A percentile compares a stretch with the other conserved stretches of the same genome.
These are phyloP conservation scores for Drosophila affinis DNA, from an alignment of 2,888 invertebrate species.

Conservation along the genomic window DNA sequence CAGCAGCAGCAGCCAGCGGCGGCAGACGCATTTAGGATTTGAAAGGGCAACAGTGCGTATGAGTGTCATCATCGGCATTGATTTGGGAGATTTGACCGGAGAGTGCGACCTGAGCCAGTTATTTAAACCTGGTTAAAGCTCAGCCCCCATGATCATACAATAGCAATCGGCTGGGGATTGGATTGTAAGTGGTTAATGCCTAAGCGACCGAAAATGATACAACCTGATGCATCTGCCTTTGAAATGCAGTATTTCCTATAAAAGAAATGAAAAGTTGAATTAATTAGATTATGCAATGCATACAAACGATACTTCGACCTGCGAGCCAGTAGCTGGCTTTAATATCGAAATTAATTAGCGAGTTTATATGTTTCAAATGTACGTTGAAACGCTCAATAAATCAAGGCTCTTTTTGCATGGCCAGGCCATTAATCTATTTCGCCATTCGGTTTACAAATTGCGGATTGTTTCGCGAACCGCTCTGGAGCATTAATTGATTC, in stretches of 20 bases:
- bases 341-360: not conserved
- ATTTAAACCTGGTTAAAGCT: slow-evolving; percentile 40
- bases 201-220: too few species aligned
- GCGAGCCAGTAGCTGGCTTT: too few species aligned
- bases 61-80: slow-evolving; percentile 74
- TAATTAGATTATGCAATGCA: too few species aligned
- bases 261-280: too few species aligned
- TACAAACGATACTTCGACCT: too few species aligned
- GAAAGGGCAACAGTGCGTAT: slow-evolving; percentile 75
- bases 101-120: slow-evolving; percentile 22
- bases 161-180: too few species aligned
- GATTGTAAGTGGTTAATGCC: too few species aligned
- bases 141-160: not conserved
- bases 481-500: slow-evolving; percentile 35
- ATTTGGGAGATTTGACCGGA: slow-evolving; percentile 50
- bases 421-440: slow-evolving; percentile 39
- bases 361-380: slow-evolving; percentile 29
- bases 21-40: slow-evolving; percentile 20
- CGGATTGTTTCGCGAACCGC: slow-evolving; percentile 16
- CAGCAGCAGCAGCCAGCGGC: slow-evolving; percentile 42
- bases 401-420: slow-evolving; percentile 19
- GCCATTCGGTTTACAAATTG: slow-evolving; percentile 32
- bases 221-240: too few species aligned
- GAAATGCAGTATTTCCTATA: too few species aligned
- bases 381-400: slow-evolving; percentile 23